A percentile compares a stretch with the other conserved stretches of the same genome.
Evolutionary conservation across 2,888 invertebrate species (phyloP).

Genomic region (Xestia rhomboidea): DNA sequence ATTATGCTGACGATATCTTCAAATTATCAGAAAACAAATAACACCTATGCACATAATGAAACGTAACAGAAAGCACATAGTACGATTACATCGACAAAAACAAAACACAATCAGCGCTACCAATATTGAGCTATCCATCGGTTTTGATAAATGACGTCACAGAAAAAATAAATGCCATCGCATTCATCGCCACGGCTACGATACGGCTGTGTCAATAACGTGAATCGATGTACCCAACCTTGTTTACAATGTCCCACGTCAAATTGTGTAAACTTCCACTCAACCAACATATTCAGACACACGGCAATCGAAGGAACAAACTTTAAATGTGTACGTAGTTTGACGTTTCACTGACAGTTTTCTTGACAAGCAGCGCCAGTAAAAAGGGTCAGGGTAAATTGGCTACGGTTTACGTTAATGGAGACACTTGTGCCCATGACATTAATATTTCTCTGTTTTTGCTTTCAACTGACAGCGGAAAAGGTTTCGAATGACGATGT

Average conservation of each 20-base stretch:
- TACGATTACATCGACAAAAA: constrained; percentile 33
- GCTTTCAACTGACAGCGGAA: constrained; percentile 4
- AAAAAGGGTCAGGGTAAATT: constrained; percentile 23
- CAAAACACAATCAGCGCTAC: constrained; percentile 40
- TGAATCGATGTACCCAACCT: constrained; percentile 41
- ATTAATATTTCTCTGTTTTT: constrained; percentile 38
- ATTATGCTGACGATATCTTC: neutral
- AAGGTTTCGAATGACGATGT: neutral
- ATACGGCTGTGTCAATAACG: constrained; percentile 59
- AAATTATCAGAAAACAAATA: neutral
- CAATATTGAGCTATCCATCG: constrained; percentile 35
- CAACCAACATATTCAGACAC: constrained; percentile 8
- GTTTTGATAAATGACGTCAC: constrained; percentile 47
- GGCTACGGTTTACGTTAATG: constrained; percentile 23
- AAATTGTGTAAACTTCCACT: constrained; percentile 55
- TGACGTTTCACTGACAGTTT: neutral
- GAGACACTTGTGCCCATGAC: constrained; percentile 24
- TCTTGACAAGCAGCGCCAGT: neutral
- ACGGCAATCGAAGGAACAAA: constrained; percentile 8
- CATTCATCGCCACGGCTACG: constrained; percentile 46
- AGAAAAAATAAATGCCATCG: constrained; percentile 47
- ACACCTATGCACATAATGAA: neutral
- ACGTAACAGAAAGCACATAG: constrained; percentile 6
- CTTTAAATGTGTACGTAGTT: neutral
- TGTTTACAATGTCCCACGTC: constrained; percentile 57